Evolutionary conservation across 2,888 invertebrate genomes (phyloP), one percentile per base, ranked within the genome.

Genomic region (Caenorhabditis zanzibari): DNA sequence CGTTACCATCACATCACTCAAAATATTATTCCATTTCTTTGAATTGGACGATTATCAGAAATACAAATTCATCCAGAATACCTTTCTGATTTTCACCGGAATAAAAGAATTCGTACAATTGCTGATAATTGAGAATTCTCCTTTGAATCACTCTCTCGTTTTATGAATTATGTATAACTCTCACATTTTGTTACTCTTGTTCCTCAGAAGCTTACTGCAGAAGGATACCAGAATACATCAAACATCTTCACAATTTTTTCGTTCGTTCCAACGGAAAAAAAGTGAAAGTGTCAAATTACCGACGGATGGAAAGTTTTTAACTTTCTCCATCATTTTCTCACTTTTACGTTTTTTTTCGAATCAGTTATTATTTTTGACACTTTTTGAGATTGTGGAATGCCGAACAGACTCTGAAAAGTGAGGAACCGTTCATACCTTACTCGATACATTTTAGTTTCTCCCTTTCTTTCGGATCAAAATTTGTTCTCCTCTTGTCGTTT

Each of bases 271-370:
- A 26, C 19, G 38, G 49, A 58, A 71, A n/a, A n/a, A n/a, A 47
- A 71, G 69, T 28, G 22, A 63, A 52, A 24, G 66, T 54, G 49
- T 75, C 66, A 38, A 58, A 75, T 75, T 75, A 66, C 75, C 38
- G 66, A 63, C 28, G 16, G 58, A 58, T 32, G 32, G 59, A 44
- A 69, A 77, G 61, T 68, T 76, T 64, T 72, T 22, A 66, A 64
- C 71, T 72, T 72, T 72, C 54, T 9, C 38, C 75, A 14, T 58
- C 69, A 54, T 59, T 49, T 47, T 73, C 35, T 73, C 24, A 49
- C 38, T 52, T 72, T 72, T 61, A 59, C 61, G 49, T 61, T 72
- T 72, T 58, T n/a, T 10, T 28, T 5, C n/a, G 22, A 52, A 14
- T 10, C 3, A 26, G 47, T 28, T 38, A 35, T 38, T 35, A 10